A percentile compares a stretch with the other conserved stretches of the same genome.
These are phyloP conservation scores for Syngnathus scovelli DNA, from an alignment of 2,113 vertebrate species.

Conservation along the genomic window DNA sequence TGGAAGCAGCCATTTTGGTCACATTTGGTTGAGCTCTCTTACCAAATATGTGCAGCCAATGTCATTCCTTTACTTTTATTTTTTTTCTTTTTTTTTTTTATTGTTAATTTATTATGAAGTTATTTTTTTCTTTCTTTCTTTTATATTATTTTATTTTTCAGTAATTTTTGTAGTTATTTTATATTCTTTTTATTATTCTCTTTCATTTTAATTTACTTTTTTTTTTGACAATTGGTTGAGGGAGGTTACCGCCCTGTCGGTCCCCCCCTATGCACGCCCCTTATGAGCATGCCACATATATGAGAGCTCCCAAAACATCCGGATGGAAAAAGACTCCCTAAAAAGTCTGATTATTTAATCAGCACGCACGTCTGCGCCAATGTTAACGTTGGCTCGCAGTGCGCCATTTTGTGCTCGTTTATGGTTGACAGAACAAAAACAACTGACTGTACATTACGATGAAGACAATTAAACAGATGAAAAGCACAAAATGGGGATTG, in stretches of 20 bases:
- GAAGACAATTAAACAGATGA: neutral
- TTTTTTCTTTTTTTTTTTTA: neutral
- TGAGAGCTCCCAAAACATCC: too few relatives aligned
- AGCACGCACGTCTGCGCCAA: too few relatives aligned
- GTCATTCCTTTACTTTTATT: conserved; percentile 55
- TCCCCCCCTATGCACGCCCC: too few relatives aligned
- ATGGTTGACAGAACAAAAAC: too few relatives aligned
- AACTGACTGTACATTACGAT: too few relatives aligned
- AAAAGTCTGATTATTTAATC: too few relatives aligned
- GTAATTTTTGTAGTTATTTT: neutral
- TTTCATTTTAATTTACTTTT: neutral
- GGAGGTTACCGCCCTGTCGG: too few relatives aligned
- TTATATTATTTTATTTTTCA: neutral
- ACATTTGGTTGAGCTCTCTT: conserved; percentile 63
- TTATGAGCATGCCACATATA: too few relatives aligned
- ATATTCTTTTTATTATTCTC: conserved; percentile 2
- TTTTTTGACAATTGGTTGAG: neutral
- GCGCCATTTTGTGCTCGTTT: too few relatives aligned
- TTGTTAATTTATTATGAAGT: neutral
- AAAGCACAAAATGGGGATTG: neutral
- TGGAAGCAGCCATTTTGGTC: conserved; percentile 30
- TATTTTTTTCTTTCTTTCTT: neutral
- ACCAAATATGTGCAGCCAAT: conserved; percentile 45
- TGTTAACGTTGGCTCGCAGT: too few relatives aligned
- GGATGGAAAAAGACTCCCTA: too few relatives aligned